Evolutionary conservation across 2,113 vertebrate species (phyloP), one percentile per base, ranked within the genome.

Genomic region (Oceanodroma tethys): DNA sequence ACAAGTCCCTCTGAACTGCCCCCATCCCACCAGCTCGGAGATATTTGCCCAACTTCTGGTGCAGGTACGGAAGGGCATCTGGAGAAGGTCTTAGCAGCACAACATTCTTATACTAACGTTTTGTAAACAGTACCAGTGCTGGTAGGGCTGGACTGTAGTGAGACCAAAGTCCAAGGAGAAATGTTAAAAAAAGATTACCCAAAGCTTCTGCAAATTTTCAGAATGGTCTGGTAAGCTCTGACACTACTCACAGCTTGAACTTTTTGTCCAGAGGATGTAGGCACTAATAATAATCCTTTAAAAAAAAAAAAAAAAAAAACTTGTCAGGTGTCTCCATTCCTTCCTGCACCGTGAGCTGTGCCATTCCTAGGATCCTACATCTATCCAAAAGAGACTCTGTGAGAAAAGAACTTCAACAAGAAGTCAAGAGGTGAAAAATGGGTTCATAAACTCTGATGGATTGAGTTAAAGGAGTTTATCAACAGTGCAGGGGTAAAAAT

Each of bases 11-110:
- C 32, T 34, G 23, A 81, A 66, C 29, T 38, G 36, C 8, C 34
- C 34, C 42, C 8, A 0, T 42, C 71, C 47, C 42, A 86, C 27
- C 52, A n/a, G 4, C 36, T 22, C 5, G 5, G 2, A 47, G 34
- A 36, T 20, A 25, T 36, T 72, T 58, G 19, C n/a, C 53, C 59
- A 63, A 15, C 38, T 47, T 63, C 30, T 78, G 11, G 4, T 17
- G 6, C 30, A 11, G 0, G 1, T 16, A 10, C 3, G 4, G 36
- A 72, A 48, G 6, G 9, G 9, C n/a, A 40, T 36, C 25, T 29
- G 19, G 19, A 58, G 7, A 76, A 56, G 14, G 38, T 11, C n/a
- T 63, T 20, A 10, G 14, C 25, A 72, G 27, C 30, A 36, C 34
- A 53, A 47, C 15, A 7, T 34, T 16, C 25, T 59, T 7, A 14